phyloP scores from a whole-genome alignment of 1,140 invertebrate species.

The Megalopta genalis region DNA sequence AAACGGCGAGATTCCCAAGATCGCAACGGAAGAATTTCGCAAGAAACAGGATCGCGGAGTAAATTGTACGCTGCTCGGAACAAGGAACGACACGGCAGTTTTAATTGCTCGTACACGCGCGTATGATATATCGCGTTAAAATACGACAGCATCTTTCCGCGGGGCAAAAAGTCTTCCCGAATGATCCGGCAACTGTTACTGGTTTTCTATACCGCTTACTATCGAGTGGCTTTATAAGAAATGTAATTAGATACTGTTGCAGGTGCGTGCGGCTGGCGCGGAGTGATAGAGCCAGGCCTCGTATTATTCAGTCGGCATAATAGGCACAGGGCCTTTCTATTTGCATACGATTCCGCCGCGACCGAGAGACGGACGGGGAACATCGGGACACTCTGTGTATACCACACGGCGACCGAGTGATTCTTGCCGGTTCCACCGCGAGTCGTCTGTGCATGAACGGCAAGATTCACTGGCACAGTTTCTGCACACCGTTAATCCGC shows the following conservation, averaged over 20 bases:
- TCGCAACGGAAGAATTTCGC: no score
- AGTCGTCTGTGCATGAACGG: neutral
- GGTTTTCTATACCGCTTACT: constrained; percentile 2
- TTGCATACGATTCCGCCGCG: neutral
- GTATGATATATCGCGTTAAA: no score
- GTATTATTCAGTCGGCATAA: neutral
- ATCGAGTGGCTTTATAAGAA: neutral
- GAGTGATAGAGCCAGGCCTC: neutral
- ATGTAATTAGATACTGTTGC: constrained; percentile 6
- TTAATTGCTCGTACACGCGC: neutral
- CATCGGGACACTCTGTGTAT: neutral
- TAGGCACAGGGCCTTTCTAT: neutral
- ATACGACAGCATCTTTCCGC: no score
- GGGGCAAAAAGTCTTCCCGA: neutral
- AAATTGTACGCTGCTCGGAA: no score
- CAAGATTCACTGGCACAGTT: neutral
- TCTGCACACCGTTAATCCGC: no score
- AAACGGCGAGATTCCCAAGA: no score
- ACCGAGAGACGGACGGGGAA: neutral
- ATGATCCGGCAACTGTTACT: neutral
- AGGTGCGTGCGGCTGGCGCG: neutral
- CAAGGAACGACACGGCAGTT: no score
- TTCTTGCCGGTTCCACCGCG: neutral
- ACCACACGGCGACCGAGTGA: neutral
- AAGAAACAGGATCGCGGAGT: no score